Base-by-base conservation (phyloP, 2,113 vertebrate species). In the Carettochelys insculpta region DNA sequence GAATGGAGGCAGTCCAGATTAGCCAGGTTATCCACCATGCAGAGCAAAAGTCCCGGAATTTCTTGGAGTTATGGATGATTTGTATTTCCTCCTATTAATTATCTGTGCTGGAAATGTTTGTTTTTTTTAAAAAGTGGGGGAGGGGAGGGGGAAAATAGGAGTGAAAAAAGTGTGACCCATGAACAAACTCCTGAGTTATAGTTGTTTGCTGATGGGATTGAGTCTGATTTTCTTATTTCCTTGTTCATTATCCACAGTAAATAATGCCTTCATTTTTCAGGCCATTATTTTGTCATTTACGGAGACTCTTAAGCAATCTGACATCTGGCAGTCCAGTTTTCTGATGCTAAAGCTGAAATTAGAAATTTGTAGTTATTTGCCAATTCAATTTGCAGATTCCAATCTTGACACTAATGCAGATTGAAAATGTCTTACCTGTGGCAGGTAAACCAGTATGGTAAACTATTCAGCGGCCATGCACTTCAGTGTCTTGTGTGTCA, bases 121-220 rank as follows among this genome's bases (percentile, higher is more conserved):
- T n/a, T n/a, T n/a, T n/a, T n/a, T n/a, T n/a, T n/a, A n/a, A n/a
- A n/a, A n/a, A n/a, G n/a, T n/a, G n/a, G n/a, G 14, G 14, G 48
- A 50, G 27, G 51, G 48, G 34, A 12, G 50, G 20, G 34, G 43
- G 54, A 43, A 83, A 77, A 79, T 27, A 86, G 56, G 94, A 94
- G 79, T 90, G 91, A 88, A 93, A 94, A 95, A 94, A 95, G 94
- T 90, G 95, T 92, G 95, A 96, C 92, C 94, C 87, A 87, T 45
- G 93, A 94, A 92, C 95, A 95, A 96, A 96, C 95, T 93, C 91
- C 92, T 90, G 89, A 90, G 43, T 93, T 89, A 87, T 77, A 50
- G 83, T 50, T 96, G 93, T 97, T 97, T 97, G 97, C 96, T 94
- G 96, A 97, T 91, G 94, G 96, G 96, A 95, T 97, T 97, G 89